Base-by-base conservation (phyloP, 2,797 vertebrate genomes). In the Hapalemur alaotrensis region DNA sequence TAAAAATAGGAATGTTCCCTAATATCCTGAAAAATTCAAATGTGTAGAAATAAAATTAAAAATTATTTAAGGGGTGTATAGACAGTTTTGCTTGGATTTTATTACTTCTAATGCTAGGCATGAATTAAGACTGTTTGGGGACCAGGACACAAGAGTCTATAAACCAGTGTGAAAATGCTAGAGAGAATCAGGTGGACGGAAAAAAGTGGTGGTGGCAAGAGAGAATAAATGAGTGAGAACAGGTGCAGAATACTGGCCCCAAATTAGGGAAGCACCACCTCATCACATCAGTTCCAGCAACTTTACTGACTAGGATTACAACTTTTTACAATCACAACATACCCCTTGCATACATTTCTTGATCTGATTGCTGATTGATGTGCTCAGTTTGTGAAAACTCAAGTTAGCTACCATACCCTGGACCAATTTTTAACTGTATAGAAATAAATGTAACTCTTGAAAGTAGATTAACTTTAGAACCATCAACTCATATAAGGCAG, bases 371-470 rank as follows among this genome's bases (percentile, higher is more conserved):
- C 63, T 79, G 50, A 79, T 0, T 35, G 80, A 76, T 4, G 1
- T 50, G 70, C 57, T 79, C 35, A 86, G 63, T 86, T 50, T 46
- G 87, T 61, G 46, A 78, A 89, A 93, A 81, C 7, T 65, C 69
- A 22, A 22, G 3, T 28, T 9, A 20, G 17, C 32, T 61, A 25
- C 9, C 18, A 41, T 9, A 52, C 20, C 20, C 54, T 1, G 9
- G 61, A 67, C n/a, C 12, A 35, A 75, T 83, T 91, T 83, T n/a
- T 65, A 86, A 38, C 4, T 59, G 54, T 13, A 76, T 0, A 75
- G 50, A 93, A 69, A 79, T 70, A 85, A 94, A 87, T 61, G 17
- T 28, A 46, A 82, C 41, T 84, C 50, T 73, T 79, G n/a, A 88
- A 79, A 89, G 57, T 28, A 75, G 11, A 65, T 73, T 85, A 76